Evolutionary conservation across 2,113 vertebrate genomes (phyloP).

Genomic region (Desmodus rotundus): DNA sequence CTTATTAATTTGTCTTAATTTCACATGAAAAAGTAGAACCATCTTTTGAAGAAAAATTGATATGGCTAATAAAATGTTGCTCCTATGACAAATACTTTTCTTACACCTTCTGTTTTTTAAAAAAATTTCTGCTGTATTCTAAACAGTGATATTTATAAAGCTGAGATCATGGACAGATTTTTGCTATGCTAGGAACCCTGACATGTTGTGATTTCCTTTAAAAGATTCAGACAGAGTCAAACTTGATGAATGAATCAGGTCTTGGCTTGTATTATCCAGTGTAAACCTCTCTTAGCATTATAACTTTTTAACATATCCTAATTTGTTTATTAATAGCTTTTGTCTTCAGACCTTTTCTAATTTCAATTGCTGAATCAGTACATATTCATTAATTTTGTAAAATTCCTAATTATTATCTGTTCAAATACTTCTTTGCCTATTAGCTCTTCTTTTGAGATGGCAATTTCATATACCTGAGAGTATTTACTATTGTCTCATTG

Average conservation of each 20-base stretch:
- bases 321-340: not conserved
- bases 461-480: not conserved
- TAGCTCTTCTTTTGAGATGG: not conserved
- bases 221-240: not conserved
- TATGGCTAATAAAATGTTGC: not conserved
- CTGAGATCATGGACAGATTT: not conserved
- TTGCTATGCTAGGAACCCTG: not conserved
- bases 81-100: not conserved
- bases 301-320: not conserved
- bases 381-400: not conserved
- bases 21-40: not conserved
- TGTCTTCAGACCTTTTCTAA: not conserved
- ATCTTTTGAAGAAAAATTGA: not conserved
- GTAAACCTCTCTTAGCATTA: not conserved
- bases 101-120: not conserved
- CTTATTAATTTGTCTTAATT: not conserved
- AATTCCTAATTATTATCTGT: not conserved
- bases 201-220: not conserved
- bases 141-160: not conserved
- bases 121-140: not conserved
- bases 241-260: not conserved
- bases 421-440: not conserved
- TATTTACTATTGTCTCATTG: not conserved
- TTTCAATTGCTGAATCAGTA: not conserved
- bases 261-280: not conserved